phyloP scores from a whole-genome alignment of 1,140 invertebrate species.

The Eumeta japonica region DNA sequence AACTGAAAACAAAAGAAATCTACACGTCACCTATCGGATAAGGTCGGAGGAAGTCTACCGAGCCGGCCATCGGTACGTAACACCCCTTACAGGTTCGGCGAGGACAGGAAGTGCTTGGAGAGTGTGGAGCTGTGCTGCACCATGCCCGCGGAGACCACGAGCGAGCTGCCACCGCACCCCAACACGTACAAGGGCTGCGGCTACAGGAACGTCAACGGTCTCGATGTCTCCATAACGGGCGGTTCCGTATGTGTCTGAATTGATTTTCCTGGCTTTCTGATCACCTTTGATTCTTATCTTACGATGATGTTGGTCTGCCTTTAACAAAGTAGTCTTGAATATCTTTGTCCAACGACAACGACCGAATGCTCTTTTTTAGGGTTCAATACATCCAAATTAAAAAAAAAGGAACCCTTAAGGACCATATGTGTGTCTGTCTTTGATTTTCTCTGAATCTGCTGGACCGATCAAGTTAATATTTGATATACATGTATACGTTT shows the following conservation, averaged over 20 bases:
- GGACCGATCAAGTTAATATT: no score
- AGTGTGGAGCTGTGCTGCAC: conserved; percentile 49
- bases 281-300: no score
- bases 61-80: no score
- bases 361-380: neutral
- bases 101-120: conserved; percentile 39
- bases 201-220: conserved; percentile 28
- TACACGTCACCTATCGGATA: no score
- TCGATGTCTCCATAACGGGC: conserved; percentile 28
- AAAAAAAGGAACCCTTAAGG: no score
- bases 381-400: conserved; percentile 21
- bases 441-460: no score
- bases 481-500: no score
- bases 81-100: conserved; percentile 48
- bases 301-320: neutral
- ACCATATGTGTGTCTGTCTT: no score
- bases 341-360: no score
- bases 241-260: conserved; percentile 26
- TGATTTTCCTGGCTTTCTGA: neutral
- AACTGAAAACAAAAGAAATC: no score
- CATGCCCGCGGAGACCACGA: conserved; percentile 14
- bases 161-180: conserved; percentile 14
- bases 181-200: conserved; percentile 20
- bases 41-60: no score
- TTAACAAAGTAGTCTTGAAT: neutral